Evolutionary conservation across 2,797 vertebrate genomes (phyloP).

Genomic region (Epinephelus awoara): DNA sequence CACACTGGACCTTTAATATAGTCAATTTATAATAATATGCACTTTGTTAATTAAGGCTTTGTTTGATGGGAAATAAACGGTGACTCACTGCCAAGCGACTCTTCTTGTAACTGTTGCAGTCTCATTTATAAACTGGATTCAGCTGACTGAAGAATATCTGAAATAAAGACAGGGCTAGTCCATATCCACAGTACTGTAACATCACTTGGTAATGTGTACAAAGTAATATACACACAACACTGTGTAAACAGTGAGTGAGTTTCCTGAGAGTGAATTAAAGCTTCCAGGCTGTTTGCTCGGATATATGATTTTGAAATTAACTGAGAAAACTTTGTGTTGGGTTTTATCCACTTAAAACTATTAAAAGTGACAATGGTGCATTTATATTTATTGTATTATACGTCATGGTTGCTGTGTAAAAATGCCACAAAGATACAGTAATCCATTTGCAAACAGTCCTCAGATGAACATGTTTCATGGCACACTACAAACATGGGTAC

Average conservation of each 20-base stretch:
- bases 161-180: constrained; percentile 73
- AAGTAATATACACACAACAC: background rate
- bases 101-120: constrained; percentile 86
- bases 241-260: background rate
- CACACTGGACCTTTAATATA: background rate
- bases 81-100: constrained; percentile 88
- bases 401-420: background rate
- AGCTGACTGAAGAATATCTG: constrained; percentile 71
- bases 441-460: background rate
- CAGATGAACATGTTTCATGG: background rate
- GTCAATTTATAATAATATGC: too few species aligned
- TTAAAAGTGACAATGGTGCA: background rate
- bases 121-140: constrained; percentile 84
- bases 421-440: too few species aligned
- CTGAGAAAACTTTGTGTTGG: background rate
- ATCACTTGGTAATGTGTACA: background rate
- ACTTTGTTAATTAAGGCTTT: background rate
- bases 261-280: background rate
- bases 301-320: background rate
- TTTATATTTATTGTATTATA: background rate
- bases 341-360: background rate
- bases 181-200: constrained; percentile 86
- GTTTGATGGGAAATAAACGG: background rate
- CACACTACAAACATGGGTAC: background rate
- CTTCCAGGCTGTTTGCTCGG: background rate